These are phyloP conservation scores for Lasaia peninsularis DNA, from an alignment of 1,140 invertebrate genomes.

Conservation along the genomic window DNA sequence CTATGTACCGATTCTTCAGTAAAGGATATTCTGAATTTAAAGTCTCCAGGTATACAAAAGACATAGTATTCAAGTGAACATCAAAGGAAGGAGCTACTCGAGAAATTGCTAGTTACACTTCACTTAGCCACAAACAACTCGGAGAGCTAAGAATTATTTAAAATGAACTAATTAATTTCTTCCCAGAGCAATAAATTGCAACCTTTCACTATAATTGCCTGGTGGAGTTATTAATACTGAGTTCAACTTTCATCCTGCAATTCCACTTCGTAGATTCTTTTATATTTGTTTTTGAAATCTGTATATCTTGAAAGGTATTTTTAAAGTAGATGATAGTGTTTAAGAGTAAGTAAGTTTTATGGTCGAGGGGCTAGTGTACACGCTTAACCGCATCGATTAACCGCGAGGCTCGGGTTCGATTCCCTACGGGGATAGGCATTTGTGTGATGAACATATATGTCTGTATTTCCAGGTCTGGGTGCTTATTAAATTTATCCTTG, in stretches of 20 bases:
- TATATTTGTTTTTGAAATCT: neutral
- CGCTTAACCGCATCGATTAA: no score
- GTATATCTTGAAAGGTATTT: neutral
- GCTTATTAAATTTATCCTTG: no score
- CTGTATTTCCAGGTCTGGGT: no score
- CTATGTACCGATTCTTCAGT: no score
- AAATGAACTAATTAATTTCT: conserved; percentile 11
- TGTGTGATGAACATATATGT: no score
- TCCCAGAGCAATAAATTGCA: conserved; percentile 1
- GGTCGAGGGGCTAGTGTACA: no score
- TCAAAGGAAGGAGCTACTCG: conserved; percentile 1
- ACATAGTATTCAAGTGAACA: neutral
- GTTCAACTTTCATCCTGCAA: neutral
- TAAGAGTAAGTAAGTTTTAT: no score
- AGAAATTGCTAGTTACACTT: conserved; percentile 4
- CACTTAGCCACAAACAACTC: conserved; percentile 4
- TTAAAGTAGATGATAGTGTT: no score
- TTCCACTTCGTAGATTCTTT: neutral
- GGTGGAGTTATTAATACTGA: neutral
- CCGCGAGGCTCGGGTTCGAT: no score
- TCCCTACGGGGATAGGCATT: no score
- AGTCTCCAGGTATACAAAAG: no score
- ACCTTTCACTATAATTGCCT: conserved; percentile 8
- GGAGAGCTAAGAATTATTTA: conserved; percentile 1
- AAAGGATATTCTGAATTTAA: no score